These are phyloP conservation scores for Machaerirhynchus nigripectus DNA, from an alignment of 2,113 vertebrate genomes.

Conservation along the genomic window DNA sequence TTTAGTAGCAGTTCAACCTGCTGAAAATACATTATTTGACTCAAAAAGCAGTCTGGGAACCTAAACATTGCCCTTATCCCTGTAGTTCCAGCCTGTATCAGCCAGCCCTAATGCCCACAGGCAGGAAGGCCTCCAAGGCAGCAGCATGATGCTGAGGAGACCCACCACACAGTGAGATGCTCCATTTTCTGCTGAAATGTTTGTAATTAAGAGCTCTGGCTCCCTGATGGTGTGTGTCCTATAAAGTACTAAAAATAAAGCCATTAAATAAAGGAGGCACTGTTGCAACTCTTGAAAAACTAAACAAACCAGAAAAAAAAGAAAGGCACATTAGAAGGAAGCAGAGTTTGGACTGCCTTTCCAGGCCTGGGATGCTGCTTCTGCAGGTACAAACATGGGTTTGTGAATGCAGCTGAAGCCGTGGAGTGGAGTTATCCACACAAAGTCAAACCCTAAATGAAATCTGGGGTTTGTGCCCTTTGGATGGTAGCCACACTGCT, in stretches of 20 bases:
- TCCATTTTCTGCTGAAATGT: neutral
- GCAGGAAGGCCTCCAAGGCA: neutral
- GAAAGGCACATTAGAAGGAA: neutral
- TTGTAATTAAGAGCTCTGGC: neutral
- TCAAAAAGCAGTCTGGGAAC: neutral
- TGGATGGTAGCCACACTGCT: rapidly evolving
- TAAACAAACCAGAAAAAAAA: neutral
- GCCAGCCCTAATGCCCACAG: neutral
- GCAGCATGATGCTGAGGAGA: neutral
- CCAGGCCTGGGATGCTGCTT: neutral
- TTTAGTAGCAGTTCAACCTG: neutral
- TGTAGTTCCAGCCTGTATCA: neutral
- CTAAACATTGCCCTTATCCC: neutral
- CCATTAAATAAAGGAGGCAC: neutral
- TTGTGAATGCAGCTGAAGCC: neutral
- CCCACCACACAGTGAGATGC: neutral
- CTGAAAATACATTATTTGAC: neutral
- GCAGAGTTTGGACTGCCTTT: neutral
- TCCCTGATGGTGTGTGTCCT: neutral
- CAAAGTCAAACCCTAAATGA: neutral
- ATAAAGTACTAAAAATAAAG: neutral
- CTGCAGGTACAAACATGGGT: neutral
- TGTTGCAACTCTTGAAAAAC: neutral
- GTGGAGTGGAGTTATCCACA: rapidly evolving
- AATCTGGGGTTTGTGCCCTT: neutral